Evolutionary conservation across 2,888 invertebrate species (phyloP).

Genomic region (Pyrgus malvae): DNA sequence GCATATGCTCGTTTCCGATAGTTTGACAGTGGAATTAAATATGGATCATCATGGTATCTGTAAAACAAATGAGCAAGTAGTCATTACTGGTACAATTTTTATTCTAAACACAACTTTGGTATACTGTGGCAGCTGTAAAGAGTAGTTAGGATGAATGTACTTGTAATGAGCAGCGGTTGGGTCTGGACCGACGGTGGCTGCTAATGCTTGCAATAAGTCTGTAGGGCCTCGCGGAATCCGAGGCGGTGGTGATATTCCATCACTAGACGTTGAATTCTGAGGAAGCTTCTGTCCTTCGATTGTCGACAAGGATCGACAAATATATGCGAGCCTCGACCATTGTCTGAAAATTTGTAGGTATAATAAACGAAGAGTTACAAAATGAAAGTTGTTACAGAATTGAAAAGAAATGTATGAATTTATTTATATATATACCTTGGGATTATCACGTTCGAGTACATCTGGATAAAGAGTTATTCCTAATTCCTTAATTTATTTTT

Average conservation of each 20-base stretch:
- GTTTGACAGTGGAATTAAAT: conserved; percentile 89
- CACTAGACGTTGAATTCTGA: conserved; percentile 52
- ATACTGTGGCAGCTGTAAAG: too few relatives aligned
- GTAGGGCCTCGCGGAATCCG: conserved; percentile 89
- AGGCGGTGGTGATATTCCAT: conserved; percentile 82
- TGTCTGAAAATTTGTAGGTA: conserved; percentile 33
- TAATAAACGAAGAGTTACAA: too few relatives aligned
- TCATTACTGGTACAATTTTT: too few relatives aligned
- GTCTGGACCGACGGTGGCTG: conserved; percentile 89
- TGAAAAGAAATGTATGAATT: too few relatives aligned
- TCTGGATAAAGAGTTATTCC: too few relatives aligned
- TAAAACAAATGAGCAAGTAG: too few relatives aligned
- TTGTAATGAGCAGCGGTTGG: conserved; percentile 94
- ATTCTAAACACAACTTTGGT: neutral
- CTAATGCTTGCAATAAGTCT: conserved; percentile 90
- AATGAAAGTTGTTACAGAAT: too few relatives aligned
- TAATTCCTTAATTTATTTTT: too few relatives aligned
- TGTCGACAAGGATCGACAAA: conserved; percentile 59
- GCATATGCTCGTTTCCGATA: conserved; percentile 86
- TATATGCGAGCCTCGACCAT: conserved; percentile 57
- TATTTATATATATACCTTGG: conserved; percentile 11
- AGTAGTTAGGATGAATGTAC: too few relatives aligned
- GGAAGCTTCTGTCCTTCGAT: conserved; percentile 68
- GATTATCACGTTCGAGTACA: conserved; percentile 16
- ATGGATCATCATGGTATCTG: conserved; percentile 95